Percentiles rank a stretch among this genome's conserved stretches.
Evolutionary conservation across 2,797 vertebrate genomes (phyloP).

Genomic region (Cyclopterus lumpus): DNA sequence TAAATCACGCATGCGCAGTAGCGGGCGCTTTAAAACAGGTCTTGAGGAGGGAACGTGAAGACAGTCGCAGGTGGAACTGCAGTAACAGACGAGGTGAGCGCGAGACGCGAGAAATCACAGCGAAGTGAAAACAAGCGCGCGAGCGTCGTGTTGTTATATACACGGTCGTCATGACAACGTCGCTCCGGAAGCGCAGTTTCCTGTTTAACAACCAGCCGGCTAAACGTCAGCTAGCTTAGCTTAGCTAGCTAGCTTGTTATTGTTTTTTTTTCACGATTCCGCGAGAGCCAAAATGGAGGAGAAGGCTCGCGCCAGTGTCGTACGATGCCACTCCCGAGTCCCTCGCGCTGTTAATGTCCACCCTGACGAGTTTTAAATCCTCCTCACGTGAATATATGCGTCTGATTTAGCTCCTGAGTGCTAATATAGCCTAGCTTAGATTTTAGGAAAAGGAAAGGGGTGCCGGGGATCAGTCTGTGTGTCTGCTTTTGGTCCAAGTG

Average conservation of each 20-base stretch:
- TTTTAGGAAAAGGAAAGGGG: conserved; percentile 47
- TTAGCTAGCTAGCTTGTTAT: conserved; percentile 74
- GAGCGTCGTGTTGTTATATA: background rate
- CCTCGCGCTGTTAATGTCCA: conserved; percentile 29
- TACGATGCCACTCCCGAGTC: conserved; percentile 78
- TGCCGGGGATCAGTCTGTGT: conserved; percentile 7
- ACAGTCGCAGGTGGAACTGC: conserved; percentile 68
- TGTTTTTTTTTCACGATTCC: conserved; percentile 83
- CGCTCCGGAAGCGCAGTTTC: background rate
- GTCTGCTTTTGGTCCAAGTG: background rate
- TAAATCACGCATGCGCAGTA: conserved; percentile 78
- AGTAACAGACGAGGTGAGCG: conserved; percentile 76
- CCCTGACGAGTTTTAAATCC: background rate
- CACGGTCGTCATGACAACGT: background rate
- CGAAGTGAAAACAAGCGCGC: background rate
- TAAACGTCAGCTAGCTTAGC: conserved; percentile 61
- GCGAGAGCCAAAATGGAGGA: conserved; percentile 85
- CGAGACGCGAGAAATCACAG: background rate
- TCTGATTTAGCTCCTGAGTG: background rate
- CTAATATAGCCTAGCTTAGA: conserved; percentile 56
- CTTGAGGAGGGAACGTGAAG: conserved; percentile 84
- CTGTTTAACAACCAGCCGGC: conserved; percentile 43
- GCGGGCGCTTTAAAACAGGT: conserved; percentile 79
- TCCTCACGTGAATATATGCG: background rate
- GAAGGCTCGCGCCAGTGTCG: conserved; percentile 66